Conservation (phyloP, 2,888 invertebrate genomes). For the Drosophila recens region DNA sequence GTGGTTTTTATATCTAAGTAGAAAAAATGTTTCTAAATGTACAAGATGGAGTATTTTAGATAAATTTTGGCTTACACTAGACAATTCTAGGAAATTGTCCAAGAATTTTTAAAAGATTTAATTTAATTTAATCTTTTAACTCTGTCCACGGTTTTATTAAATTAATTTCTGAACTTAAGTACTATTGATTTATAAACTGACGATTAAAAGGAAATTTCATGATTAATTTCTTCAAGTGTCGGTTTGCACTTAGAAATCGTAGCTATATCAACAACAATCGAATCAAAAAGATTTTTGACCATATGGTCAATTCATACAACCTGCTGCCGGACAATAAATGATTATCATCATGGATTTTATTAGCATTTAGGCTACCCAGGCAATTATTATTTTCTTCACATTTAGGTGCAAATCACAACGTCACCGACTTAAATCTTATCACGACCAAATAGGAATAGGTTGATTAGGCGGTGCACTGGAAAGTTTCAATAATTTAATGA, state of each 20-base stretch:
- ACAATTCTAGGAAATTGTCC: not conserved
- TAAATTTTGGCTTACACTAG: not conserved
- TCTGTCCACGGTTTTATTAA: not conserved
- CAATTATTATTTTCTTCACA: slow-evolving; percentile 59
- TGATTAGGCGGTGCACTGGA: slow-evolving; percentile 67
- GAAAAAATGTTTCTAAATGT: too few species aligned
- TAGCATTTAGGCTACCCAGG: slow-evolving; percentile 44
- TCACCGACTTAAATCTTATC: slow-evolving; percentile 50
- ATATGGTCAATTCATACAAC: slow-evolving; percentile 63
- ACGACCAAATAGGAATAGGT: slow-evolving; percentile 1
- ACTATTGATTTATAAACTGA: not conserved
- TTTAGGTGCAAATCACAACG: slow-evolving; percentile 72
- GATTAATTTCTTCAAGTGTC: slow-evolving; percentile 53
- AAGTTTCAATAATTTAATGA: slow-evolving; percentile 44
- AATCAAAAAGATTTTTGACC: slow-evolving; percentile 53
- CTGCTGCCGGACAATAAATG: slow-evolving; percentile 61
- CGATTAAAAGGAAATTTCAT: not conserved
- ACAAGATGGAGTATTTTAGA: too few species aligned
- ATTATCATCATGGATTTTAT: slow-evolving; percentile 64
- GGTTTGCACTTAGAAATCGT: slow-evolving; percentile 57
- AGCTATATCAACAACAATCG: slow-evolving; percentile 29
- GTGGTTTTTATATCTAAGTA: too few species aligned
- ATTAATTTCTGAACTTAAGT: not conserved
- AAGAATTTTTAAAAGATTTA: too few species aligned
- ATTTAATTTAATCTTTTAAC: not conserved